Evolutionary conservation across 2,888 invertebrate species (phyloP).

Genomic region (Meganola albula): DNA sequence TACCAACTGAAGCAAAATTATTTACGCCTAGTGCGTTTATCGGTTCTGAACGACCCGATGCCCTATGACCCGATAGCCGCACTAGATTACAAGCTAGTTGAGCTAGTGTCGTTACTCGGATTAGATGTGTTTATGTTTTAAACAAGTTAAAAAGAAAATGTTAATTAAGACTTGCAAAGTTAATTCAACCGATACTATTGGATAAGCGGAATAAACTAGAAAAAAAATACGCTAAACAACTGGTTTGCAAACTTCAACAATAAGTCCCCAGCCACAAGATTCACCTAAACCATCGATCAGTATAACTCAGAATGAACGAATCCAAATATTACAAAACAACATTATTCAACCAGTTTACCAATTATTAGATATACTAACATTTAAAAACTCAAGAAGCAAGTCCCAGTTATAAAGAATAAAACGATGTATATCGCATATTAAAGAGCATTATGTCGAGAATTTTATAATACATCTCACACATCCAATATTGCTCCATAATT

Average conservation of each 20-base stretch:
- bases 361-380: neutral
- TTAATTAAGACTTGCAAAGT: conserved; percentile 1
- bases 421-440: too few relatives aligned
- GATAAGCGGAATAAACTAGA: conserved; percentile 2
- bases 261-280: neutral
- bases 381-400: too few relatives aligned
- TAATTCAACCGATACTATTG: too few relatives aligned
- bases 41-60: too few relatives aligned
- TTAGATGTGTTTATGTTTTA: conserved; percentile 4
- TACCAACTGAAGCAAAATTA: neutral
- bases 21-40: conserved; percentile 1
- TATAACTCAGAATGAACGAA: neutral
- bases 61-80: conserved; percentile 3
- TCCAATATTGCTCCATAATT: too few relatives aligned
- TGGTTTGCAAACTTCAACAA: neutral
- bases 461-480: too few relatives aligned
- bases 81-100: conserved; percentile 5
- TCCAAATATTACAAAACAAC: neutral
- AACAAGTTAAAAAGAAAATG: conserved; percentile 2
- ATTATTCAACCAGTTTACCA: neutral
- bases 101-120: conserved; percentile 5
- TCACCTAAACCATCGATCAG: neutral
- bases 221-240: neutral
- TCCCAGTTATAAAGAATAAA: too few relatives aligned
- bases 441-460: too few relatives aligned